A percentile compares a stretch with the other conserved stretches of the same genome.
Evolutionary conservation across 2,797 vertebrate genomes (phyloP).

Genomic region (Gambelia wislizenii): DNA sequence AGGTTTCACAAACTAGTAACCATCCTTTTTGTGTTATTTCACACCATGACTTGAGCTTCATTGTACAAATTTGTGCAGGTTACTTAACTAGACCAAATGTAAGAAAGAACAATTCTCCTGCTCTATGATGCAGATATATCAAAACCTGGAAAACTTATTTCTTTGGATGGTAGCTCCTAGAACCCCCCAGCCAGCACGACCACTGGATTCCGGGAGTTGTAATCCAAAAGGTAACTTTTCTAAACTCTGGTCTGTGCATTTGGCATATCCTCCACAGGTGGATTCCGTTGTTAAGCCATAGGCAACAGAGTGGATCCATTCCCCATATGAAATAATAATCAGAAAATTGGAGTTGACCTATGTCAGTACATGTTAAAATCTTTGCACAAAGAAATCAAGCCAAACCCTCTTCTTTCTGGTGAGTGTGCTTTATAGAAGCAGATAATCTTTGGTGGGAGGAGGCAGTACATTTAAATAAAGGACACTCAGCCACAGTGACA

Average conservation of each 20-base stretch:
- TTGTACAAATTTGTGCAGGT: background rate
- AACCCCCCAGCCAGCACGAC: no score
- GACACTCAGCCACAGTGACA: background rate
- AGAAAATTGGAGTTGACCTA: background rate
- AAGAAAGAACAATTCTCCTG: background rate
- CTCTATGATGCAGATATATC: no score
- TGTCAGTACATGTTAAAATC: background rate
- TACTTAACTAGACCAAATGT: background rate
- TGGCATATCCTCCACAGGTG: background rate
- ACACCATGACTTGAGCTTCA: background rate
- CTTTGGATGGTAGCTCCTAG: no score
- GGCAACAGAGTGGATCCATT: background rate
- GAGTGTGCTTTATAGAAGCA: background rate
- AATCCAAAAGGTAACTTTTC: background rate
- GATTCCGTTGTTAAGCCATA: background rate
- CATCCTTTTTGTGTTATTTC: background rate
- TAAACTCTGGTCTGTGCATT: background rate
- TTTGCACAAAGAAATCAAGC: background rate
- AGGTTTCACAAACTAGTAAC: no score
- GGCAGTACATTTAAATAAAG: background rate
- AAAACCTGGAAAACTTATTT: no score
- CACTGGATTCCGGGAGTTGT: no score
- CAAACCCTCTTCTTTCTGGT: background rate
- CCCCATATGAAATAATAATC: background rate
- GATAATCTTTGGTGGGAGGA: background rate